Conservation (phyloP, 1,140 invertebrate species). For the Papilio xuthus region DNA sequence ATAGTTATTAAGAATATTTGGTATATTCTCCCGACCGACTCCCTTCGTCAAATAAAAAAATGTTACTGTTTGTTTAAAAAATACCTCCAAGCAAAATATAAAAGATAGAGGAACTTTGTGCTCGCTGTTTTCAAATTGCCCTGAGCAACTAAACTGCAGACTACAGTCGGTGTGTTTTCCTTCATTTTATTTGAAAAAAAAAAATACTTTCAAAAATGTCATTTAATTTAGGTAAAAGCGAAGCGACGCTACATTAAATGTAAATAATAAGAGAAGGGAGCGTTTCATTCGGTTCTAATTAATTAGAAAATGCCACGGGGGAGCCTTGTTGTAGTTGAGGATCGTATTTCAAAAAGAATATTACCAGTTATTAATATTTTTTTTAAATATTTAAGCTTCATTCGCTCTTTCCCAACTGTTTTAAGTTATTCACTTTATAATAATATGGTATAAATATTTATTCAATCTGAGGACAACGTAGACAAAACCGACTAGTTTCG, state of each 20-base stretch:
- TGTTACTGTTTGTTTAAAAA: constrained; percentile 12
- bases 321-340: constrained; percentile 42
- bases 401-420: neutral
- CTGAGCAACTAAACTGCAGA: constrained; percentile 21
- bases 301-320: constrained; percentile 48
- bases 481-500: too few species aligned
- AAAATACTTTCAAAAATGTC: constrained; percentile 34
- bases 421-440: neutral
- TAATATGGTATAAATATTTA: neutral
- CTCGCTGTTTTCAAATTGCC: constrained; percentile 31
- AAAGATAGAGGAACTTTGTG: constrained; percentile 31
- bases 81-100: constrained; percentile 28
- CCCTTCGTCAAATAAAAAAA: constrained; percentile 27
- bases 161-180: constrained; percentile 21
- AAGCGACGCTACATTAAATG: constrained; percentile 37
- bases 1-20: constrained; percentile 31
- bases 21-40: constrained; percentile 5
- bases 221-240: constrained; percentile 38
- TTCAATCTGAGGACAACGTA: neutral
- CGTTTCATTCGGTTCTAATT: constrained; percentile 54
- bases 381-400: constrained; percentile 18
- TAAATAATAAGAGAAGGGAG: constrained; percentile 48
- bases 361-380: constrained; percentile 37
- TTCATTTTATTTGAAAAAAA: constrained; percentile 21
- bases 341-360: constrained; percentile 41